Conservation (phyloP, 2,797 vertebrate species). For the Echiichthys vipera region DNA sequence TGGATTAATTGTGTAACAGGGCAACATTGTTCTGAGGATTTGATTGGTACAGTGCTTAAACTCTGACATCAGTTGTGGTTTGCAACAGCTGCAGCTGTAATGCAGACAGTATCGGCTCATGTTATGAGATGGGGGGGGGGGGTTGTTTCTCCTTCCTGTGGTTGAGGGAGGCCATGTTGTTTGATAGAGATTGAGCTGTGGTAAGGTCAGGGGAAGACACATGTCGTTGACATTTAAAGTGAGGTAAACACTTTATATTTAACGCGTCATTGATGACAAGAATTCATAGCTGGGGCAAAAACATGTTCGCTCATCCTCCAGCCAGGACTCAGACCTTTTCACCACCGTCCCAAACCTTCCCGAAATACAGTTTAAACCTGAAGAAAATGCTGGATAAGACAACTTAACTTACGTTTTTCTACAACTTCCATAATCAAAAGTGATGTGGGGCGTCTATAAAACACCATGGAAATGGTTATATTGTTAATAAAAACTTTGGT, state of each 20-base stretch:
- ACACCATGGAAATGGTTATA: no score
- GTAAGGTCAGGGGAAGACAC: constrained; percentile 9
- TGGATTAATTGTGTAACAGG: background rate
- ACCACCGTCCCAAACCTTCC: no score
- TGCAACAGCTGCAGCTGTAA: constrained; percentile 22
- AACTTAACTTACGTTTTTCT: no score
- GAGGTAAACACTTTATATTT: constrained; percentile 4
- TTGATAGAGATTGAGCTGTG: constrained; percentile 9
- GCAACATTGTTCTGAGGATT: background rate
- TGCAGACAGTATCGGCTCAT: background rate
- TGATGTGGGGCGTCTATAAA: no score
- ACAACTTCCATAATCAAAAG: no score
- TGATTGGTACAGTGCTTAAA: background rate
- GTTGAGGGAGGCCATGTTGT: constrained; percentile 10
- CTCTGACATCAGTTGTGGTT: constrained; percentile 5
- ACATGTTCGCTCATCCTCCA: constrained; percentile 10
- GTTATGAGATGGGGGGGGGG: background rate
- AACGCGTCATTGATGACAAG: constrained; percentile 1
- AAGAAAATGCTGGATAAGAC: no score
- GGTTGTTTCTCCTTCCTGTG: constrained; percentile 29
- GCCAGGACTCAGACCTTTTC: no score
- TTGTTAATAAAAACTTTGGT: no score
- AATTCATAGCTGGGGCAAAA: constrained; percentile 9
- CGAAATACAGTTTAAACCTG: no score
- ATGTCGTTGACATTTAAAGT: constrained; percentile 24